Conservation (phyloP, 2,888 invertebrate species). For the Drosophila basisetae region DNA sequence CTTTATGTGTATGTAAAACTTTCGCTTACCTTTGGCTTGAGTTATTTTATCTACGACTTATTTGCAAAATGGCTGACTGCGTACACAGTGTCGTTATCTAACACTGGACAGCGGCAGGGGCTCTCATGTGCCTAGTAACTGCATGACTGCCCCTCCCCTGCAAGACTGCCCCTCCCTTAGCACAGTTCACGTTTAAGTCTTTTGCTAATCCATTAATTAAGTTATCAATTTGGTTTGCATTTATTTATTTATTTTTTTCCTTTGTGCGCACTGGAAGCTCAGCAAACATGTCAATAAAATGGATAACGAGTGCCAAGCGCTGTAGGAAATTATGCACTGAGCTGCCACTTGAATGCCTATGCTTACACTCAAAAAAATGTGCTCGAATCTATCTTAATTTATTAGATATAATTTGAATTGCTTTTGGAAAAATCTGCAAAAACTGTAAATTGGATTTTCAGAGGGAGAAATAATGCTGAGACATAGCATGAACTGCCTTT, state of each 20-base stretch:
- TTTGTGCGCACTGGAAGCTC: conserved; percentile 22
- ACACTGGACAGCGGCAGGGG: conserved; percentile 10
- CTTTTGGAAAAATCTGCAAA: not conserved
- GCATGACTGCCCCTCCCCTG: not conserved
- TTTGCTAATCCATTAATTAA: conserved; percentile 32
- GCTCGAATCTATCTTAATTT: not conserved
- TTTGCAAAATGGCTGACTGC: conserved; percentile 10
- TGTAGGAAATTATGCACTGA: conserved; percentile 33
- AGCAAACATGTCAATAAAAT: conserved; percentile 51
- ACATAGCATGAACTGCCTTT: not conserved
- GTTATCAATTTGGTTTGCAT: conserved; percentile 32
- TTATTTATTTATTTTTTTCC: not conserved
- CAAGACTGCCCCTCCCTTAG: not conserved
- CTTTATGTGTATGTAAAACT: conserved; percentile 27
- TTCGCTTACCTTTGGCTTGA: conserved; percentile 40
- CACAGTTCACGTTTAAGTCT: conserved; percentile 10
- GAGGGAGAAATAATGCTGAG: not conserved
- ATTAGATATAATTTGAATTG: not conserved
- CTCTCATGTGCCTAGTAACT: conserved; percentile 19
- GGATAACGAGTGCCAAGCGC: conserved; percentile 20
- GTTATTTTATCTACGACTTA: conserved; percentile 11
- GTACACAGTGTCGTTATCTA: conserved; percentile 46
- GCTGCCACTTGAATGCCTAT: conserved; percentile 7
- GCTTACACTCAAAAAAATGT: not conserved
- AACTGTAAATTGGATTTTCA: fast-evolving